Evolutionary conservation across 1,140 invertebrate species (phyloP).

Genomic region (Coelopa frigida): DNA sequence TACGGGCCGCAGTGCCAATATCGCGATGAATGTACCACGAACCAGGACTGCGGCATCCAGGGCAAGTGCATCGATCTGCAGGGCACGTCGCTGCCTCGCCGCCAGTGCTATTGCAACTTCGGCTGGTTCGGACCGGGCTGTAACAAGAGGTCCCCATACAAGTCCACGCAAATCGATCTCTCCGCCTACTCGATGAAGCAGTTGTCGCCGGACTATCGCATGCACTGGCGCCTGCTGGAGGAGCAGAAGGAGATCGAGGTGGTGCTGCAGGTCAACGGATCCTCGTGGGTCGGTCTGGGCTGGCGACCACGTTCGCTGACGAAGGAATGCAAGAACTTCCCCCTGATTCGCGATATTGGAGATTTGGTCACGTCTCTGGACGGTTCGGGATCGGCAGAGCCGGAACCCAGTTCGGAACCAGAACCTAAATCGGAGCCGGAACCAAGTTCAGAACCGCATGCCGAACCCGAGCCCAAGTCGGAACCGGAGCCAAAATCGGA

Average conservation of each 20-base stretch:
- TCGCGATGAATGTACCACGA: conserved; percentile 71
- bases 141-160: conserved; percentile 63
- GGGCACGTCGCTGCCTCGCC: conserved; percentile 69
- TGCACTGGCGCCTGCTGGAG: conserved; percentile 78
- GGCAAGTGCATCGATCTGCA: conserved; percentile 76
- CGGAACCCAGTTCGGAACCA: conserved; percentile 22
- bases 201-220: conserved; percentile 61
- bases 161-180: conserved; percentile 57
- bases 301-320: conserved; percentile 70
- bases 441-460: conserved; percentile 37
- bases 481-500: conserved; percentile 29
- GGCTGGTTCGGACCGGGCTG: conserved; percentile 79
- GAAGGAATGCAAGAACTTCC: conserved; percentile 68
- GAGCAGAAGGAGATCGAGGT: conserved; percentile 77
- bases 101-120: conserved; percentile 81
- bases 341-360: conserved; percentile 52
- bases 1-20: conserved; percentile 77
- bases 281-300: conserved; percentile 77
- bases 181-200: conserved; percentile 61
- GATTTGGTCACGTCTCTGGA: conserved; percentile 30
- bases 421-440: conserved; percentile 34
- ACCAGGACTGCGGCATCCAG: conserved; percentile 75
- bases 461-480: conserved; percentile 33
- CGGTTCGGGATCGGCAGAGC: conserved; percentile 29
- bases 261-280: conserved; percentile 73